Conservation (phyloP, 2,888 invertebrate genomes). For the Ophion obscuratus region DNA sequence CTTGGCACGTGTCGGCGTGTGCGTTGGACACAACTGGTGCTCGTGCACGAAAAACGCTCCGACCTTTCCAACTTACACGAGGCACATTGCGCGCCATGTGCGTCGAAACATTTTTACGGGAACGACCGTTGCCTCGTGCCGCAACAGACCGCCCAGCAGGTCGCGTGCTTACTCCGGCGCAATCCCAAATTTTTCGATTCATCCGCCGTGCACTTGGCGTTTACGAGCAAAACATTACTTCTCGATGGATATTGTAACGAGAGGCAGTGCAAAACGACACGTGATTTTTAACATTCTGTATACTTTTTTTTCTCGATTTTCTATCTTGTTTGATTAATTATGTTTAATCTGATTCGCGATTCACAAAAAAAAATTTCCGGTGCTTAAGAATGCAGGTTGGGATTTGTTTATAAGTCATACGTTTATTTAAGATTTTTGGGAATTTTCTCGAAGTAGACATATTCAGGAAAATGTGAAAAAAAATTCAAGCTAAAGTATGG, state of each 20-base stretch:
- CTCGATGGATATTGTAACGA: constrained; percentile 38
- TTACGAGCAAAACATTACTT: constrained; percentile 55
- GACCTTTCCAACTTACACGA: constrained; percentile 78
- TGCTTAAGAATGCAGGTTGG: no score
- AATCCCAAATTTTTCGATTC: constrained; percentile 46
- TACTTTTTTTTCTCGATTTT: background rate
- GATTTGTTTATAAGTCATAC: no score
- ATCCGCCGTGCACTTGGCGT: constrained; percentile 16
- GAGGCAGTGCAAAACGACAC: constrained; percentile 10
- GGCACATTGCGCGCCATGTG: constrained; percentile 60
- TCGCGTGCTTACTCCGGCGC: constrained; percentile 53
- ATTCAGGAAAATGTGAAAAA: no score
- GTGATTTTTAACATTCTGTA: background rate
- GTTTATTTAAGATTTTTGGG: no score
- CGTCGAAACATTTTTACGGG: constrained; percentile 31
- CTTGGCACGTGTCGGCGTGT: constrained; percentile 81
- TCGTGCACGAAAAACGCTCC: constrained; percentile 72
- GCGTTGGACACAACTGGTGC: constrained; percentile 81
- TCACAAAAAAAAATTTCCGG: no score
- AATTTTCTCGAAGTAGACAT: no score
- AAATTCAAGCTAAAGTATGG: no score
- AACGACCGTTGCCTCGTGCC: constrained; percentile 61
- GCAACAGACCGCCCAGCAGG: constrained; percentile 50
- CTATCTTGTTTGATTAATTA: background rate
- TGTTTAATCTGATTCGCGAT: background rate